Evolutionary conservation across 1,140 invertebrate genomes (phyloP), one percentile per base, ranked within the genome.

Genomic region (Drosophila watanabei): DNA sequence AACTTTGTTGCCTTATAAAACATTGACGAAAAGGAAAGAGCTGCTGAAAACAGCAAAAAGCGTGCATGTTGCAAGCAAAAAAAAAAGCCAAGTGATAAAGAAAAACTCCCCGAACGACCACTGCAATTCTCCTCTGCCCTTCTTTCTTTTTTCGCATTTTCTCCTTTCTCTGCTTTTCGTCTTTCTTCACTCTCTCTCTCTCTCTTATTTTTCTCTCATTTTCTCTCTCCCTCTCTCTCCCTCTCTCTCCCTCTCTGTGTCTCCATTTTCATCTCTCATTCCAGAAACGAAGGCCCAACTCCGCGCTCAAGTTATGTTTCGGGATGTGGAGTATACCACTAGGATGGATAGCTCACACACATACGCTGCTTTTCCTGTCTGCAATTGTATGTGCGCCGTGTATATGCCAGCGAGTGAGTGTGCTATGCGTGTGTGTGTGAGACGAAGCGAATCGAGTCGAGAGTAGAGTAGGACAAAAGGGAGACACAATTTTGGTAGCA

Each of bases 401-500:
- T 61, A 49, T 49, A 48, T 49, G 43, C 69, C 58, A 20, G 11
- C n/a, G 30, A 10, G 18, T 54, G 51, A 35, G n/a, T 35, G 33
- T 60, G 28, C 10, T 60, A 58, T 45, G 24, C 24, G 49, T 52
- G 45, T 57, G 60, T 54, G 65, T 79, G 58, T 57, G 75, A 51
- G 59, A 54, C 77, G 78, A 75, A 73, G 77, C 78, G 81, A 70
- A 68, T 82, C 83, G 79, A 68, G 71, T 81, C 79, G 84, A 76
- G 79, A 81, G 75, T 82, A 82, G 80, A 85, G 91, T 92, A 92
- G 91, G 91, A 92, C 91, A 92, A 92, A 89, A 92, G 91, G 90
- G 91, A 92, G 91, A 91, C 84, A 92, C 85, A 92, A 92, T 92
- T 92, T 92, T 92, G 91, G 91, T 92, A 92, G 91, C 91, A 92